phyloP scores from a whole-genome alignment of 2,113 vertebrate genomes.

The Edolisoma coerulescens region DNA sequence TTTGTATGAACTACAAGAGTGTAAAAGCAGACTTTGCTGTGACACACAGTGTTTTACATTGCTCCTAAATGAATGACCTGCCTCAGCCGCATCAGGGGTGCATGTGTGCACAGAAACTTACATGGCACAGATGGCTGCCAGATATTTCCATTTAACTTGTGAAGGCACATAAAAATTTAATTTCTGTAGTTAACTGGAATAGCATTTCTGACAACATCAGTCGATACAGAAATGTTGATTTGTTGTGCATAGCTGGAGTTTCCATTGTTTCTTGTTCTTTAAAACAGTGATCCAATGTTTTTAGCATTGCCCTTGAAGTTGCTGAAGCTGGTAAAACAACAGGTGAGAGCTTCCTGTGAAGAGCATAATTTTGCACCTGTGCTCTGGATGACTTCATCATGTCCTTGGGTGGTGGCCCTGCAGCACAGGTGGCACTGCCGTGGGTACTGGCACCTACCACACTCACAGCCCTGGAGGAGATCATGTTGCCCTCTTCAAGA shows the following conservation, averaged over 20 bases:
- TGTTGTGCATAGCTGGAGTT: accelerated
- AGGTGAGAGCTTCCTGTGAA: not conserved
- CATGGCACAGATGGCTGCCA: not conserved
- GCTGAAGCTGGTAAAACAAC: not conserved
- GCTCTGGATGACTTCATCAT: not conserved
- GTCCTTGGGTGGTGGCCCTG: not conserved
- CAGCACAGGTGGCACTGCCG: not conserved
- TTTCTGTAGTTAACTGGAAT: not conserved
- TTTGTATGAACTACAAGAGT: not conserved
- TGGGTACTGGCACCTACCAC: not conserved
- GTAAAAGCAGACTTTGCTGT: not conserved
- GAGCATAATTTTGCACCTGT: not conserved
- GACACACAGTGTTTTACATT: not conserved
- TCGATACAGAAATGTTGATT: not conserved
- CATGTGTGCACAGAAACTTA: not conserved
- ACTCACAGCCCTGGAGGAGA: accelerated
- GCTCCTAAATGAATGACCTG: not conserved
- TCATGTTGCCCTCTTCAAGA: not conserved
- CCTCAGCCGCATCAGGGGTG: not conserved
- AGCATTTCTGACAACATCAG: not conserved
- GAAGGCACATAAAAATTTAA: not conserved
- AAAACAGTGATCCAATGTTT: not conserved
- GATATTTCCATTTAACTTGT: not conserved
- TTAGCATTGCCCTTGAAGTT: not conserved
- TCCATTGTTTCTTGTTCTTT: not conserved